Evolutionary conservation across 2,888 invertebrate genomes (phyloP).

Genomic region (Sinotaia quadrata): DNA sequence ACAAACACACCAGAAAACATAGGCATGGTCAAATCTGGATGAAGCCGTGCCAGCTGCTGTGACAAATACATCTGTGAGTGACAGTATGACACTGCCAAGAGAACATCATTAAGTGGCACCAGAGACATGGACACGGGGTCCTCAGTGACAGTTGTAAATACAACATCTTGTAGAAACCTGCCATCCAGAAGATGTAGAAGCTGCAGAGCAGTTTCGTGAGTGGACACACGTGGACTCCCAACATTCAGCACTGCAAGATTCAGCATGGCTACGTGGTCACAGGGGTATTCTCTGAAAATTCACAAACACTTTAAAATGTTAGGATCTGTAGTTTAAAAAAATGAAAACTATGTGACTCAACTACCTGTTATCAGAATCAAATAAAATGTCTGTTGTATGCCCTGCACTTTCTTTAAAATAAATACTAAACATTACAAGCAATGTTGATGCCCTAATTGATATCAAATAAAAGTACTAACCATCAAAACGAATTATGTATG

Average conservation of each 20-base stretch:
- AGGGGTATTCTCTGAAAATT: slow-evolving; percentile 70
- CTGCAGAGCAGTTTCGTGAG: slow-evolving; percentile 95
- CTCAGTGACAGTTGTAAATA: slow-evolving; percentile 63
- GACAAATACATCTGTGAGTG: slow-evolving; percentile 94
- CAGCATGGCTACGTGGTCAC: slow-evolving; percentile 95
- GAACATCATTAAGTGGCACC: slow-evolving; percentile 83
- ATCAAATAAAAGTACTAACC: too few species aligned
- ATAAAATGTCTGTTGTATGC: too few species aligned
- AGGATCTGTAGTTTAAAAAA: background rate
- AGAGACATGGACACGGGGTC: slow-evolving; percentile 44
- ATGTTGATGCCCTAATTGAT: too few species aligned
- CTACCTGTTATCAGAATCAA: too few species aligned
- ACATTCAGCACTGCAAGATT: slow-evolving; percentile 97
- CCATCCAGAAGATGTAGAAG: slow-evolving; percentile 92
- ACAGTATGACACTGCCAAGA: slow-evolving; percentile 83
- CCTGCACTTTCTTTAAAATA: too few species aligned
- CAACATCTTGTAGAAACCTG: slow-evolving; percentile 86
- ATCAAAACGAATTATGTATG: too few species aligned
- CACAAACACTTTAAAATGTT: background rate
- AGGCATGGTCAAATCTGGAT: slow-evolving; percentile 98
- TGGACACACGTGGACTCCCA: slow-evolving; percentile 90
- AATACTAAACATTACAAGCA: too few species aligned
- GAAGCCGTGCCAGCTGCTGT: slow-evolving; percentile 91
- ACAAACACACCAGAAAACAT: slow-evolving; percentile 93
- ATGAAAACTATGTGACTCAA: background rate